Evolutionary conservation across 2,888 invertebrate species (phyloP).

Genomic region (Thymelicus sylvestris): DNA sequence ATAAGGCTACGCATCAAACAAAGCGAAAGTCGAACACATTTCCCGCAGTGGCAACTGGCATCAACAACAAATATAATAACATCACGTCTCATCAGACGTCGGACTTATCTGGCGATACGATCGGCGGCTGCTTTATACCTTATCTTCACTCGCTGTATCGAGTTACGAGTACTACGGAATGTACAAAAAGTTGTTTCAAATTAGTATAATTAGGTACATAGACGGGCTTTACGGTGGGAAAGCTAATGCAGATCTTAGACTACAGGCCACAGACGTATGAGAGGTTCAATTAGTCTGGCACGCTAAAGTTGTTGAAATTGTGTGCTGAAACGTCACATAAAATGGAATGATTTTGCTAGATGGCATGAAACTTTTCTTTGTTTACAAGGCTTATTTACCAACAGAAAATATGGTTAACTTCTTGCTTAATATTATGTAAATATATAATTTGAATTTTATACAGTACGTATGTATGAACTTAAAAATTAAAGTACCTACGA

Average conservation of each 20-base stretch:
- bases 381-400: no score
- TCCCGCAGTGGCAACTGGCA: slow-evolving; percentile 36
- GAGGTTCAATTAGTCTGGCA: background rate
- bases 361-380: no score
- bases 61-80: slow-evolving; percentile 47
- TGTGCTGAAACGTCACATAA: background rate
- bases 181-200: slow-evolving; percentile 73
- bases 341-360: no score
- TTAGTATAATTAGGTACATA: slow-evolving; percentile 70
- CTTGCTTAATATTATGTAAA: no score
- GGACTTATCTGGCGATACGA: slow-evolving; percentile 53
- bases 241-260: slow-evolving; percentile 14
- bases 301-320: background rate
- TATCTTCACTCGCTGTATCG: slow-evolving; percentile 62
- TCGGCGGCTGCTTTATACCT: slow-evolving; percentile 54
- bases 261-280: background rate
- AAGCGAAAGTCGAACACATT: slow-evolving; percentile 6
- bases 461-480: no score
- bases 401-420: no score
- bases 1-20: slow-evolving; percentile 2
- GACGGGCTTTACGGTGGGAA: slow-evolving; percentile 34
- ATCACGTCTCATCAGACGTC: slow-evolving; percentile 45
- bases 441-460: no score
- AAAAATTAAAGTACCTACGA: no score
- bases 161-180: slow-evolving; percentile 54